These are phyloP conservation scores for Brachypteracias leptosomus DNA, from an alignment of 2,113 vertebrate species.

Conservation along the genomic window DNA sequence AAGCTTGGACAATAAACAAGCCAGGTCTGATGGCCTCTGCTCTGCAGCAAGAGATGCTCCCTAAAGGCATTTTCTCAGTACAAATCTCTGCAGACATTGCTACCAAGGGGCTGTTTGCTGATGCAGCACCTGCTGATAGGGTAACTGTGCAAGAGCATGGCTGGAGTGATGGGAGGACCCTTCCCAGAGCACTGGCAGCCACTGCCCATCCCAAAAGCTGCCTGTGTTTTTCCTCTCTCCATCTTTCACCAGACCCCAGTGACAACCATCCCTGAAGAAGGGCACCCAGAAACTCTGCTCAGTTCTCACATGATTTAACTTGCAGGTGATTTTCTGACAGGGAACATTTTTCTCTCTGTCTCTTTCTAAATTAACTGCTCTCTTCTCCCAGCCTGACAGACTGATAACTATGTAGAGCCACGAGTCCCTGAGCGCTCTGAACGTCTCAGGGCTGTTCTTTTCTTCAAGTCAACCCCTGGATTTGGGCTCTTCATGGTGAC, in stretches of 20 bases:
- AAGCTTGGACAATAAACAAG: background rate
- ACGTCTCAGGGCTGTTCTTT: background rate
- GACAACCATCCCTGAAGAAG: background rate
- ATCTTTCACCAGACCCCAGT: background rate
- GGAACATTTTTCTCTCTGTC: background rate
- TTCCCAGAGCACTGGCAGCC: background rate
- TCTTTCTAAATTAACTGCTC: background rate
- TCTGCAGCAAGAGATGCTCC: background rate
- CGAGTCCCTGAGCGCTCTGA: background rate
- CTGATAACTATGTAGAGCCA: fast-evolving
- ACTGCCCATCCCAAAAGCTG: background rate
- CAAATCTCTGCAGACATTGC: background rate
- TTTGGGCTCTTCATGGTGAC: background rate
- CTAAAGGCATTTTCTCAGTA: background rate
- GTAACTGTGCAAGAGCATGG: background rate
- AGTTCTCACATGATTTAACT: background rate
- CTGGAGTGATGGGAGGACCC: background rate
- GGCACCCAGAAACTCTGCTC: background rate
- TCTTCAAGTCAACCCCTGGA: background rate
- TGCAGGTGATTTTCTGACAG: background rate
- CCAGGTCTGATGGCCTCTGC: background rate
- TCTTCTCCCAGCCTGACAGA: background rate
- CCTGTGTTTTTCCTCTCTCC: background rate
- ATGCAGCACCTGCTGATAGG: background rate
- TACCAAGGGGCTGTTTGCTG: background rate